Evolutionary conservation across 2,888 invertebrate species (phyloP).

Genomic region (Gymnosoma rotundatum): DNA sequence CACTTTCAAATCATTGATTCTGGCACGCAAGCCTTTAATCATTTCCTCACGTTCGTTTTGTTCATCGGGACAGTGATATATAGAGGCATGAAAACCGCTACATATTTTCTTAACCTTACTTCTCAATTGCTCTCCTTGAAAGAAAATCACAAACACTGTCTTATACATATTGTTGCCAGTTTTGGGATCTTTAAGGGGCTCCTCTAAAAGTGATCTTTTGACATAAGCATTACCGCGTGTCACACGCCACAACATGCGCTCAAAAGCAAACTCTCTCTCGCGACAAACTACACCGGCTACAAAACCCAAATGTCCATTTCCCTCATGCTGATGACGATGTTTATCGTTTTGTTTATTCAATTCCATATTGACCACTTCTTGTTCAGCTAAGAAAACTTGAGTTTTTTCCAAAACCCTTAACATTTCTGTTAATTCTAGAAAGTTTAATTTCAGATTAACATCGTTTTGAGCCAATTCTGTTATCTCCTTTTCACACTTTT

Average conservation of each 20-base stretch:
- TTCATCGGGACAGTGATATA: slow-evolving; percentile 93
- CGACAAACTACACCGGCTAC: slow-evolving; percentile 94
- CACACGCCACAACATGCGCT: slow-evolving; percentile 94
- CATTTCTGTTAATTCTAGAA: slow-evolving; percentile 94
- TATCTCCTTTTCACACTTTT: slow-evolving; percentile 97
- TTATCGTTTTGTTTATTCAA: slow-evolving; percentile 74
- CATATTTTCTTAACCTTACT: slow-evolving; percentile 93
- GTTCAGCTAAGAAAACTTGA: slow-evolving; percentile 84
- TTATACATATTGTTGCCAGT: slow-evolving; percentile 89
- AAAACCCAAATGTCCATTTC: slow-evolving; percentile 86
- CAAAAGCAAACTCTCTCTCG: slow-evolving; percentile 91
- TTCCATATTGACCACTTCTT: slow-evolving; percentile 80
- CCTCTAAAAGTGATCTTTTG: slow-evolving; percentile 89
- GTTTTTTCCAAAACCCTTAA: slow-evolving; percentile 96
- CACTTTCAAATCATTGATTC: slow-evolving; percentile 91
- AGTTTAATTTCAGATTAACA: slow-evolving; percentile 96
- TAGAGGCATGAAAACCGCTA: slow-evolving; percentile 92
- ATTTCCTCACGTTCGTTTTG: slow-evolving; percentile 91
- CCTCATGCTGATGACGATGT: slow-evolving; percentile 80
- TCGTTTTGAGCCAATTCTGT: slow-evolving; percentile 97
- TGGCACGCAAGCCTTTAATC: slow-evolving; percentile 92
- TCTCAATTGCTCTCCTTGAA: slow-evolving; percentile 94
- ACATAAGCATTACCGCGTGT: slow-evolving; percentile 94
- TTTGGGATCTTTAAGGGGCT: slow-evolving; percentile 89
- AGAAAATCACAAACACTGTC: slow-evolving; percentile 92